Evolutionary conservation across 2,797 vertebrate species (phyloP), one percentile per base, ranked within the genome.

Genomic region (Falco columbarius): DNA sequence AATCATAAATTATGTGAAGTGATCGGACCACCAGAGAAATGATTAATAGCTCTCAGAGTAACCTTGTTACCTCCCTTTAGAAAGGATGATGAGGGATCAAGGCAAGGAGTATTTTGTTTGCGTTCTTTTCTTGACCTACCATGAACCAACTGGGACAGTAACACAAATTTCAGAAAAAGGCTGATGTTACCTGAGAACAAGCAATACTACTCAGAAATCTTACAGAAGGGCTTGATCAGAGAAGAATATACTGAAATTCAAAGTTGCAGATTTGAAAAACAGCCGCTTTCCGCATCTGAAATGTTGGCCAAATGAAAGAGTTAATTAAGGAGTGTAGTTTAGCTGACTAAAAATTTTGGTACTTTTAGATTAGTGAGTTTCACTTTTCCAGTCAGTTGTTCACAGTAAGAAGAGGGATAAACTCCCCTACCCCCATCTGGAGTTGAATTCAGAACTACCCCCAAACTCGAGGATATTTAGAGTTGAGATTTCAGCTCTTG

Each of bases 51-150:
- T 34, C 38, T 83, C 68, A 51, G 67, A 91, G 92, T 40, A 94
- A 93, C 49, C 65, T 92, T 0, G 0, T 83, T 95, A 77, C 79
- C 68, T 83, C 79, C 79, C 79, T 91, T 86, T 49, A 76, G 77
- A 94, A 82, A 87, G 55, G 75, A 93, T 56, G 71, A 83, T 67
- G 90, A 94, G n/a, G 82, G 72, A 93, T 88, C 87, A 95, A 81
- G 87, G 63, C 61, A 94, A 80, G 56, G 61, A 0, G 0, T n/a
- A 52, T 87, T 94, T 76, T 84, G 81, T 93, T 96, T 88, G 71
- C 0, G 0, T 91, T 93, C 59, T 93, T 85, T 93, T 88, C 89
- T 80, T 89, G 91, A 77, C 81, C 84, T 73, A 15, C 59, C 11
- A 11, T 49, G 59, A 95, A 61, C 32, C 72, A 88, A 19, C 6